Evolutionary conservation across 2,888 invertebrate species (phyloP).

Genomic region (Ormia ochracea): DNA sequence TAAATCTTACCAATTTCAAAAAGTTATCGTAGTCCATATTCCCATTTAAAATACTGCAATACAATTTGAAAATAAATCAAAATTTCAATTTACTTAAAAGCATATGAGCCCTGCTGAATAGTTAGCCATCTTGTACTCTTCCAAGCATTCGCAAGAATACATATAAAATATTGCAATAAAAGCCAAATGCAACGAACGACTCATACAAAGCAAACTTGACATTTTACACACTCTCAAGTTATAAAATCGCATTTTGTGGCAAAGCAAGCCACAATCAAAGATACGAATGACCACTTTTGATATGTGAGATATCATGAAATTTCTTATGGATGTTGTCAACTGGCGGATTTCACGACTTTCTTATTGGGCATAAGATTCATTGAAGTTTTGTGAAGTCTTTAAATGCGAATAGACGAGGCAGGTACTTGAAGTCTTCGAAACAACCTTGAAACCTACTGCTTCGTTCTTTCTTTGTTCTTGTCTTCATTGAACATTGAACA

Average conservation of each 20-base stretch:
- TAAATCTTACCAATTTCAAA: no score
- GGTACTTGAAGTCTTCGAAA: not conserved
- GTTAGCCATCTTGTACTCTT: constrained; percentile 3
- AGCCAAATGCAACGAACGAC: no score
- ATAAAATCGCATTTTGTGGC: not conserved
- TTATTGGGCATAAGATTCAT: constrained; percentile 15
- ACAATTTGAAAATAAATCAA: not conserved
- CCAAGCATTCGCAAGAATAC: not conserved
- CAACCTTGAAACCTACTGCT: not conserved
- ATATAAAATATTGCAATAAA: no score
- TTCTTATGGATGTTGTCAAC: constrained; percentile 7
- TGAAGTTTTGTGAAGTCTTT: constrained; percentile 26
- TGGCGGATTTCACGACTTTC: constrained; percentile 8
- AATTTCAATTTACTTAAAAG: constrained; percentile 35
- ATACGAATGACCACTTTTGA: constrained; percentile 17
- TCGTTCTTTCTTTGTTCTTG: no score
- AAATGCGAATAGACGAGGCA: not conserved
- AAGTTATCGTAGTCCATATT: no score
- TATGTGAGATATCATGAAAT: constrained; percentile 23
- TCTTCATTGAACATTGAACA: no score
- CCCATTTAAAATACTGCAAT: no score
- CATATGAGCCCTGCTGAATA: not conserved
- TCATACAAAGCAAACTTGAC: constrained; percentile 2
- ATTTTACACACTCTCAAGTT: constrained; percentile 1
- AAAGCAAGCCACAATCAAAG: constrained; percentile 9